Evolutionary conservation across 2,888 invertebrate genomes (phyloP), one percentile per base, ranked within the genome.

Genomic region (Drosophila testacea): DNA sequence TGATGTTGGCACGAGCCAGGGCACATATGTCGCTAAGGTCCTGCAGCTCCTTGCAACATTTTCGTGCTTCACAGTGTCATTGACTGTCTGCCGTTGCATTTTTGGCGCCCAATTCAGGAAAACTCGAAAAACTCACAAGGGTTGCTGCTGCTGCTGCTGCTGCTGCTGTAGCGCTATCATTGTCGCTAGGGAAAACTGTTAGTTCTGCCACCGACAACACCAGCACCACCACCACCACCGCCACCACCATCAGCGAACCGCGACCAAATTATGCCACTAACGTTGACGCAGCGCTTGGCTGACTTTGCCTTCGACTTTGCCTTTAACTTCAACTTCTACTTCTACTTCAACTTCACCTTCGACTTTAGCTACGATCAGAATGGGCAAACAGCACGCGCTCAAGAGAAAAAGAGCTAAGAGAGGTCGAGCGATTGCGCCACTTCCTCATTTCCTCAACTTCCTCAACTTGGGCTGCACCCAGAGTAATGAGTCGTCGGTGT

Each of bases 401-500:
- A 51, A 36, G 46, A 36, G 47, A 47, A 38, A 16, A 30, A 30
- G 38, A n/a, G 16, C 30, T 10, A 32, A 59, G 55, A 42, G 55
- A 16, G 22, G 22, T 41, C 13, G 9, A 11, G 36, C 34, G 46
- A 32, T 32, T 34, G 55, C 60, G 50, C 72, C 63, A 69, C 72
- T 76, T 68, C 69, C 79, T 68, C 67, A 78, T 78, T 84, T 84
- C 78, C 80, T 80, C 69, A 64, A 84, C 82, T 84, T 84, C 77
- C 79, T 75, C 32, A 13, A 39, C 16, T 22, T 22, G 22, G 22
- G 54, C 41, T 65, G 81, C 83, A 76, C 75, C 87, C 84, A 72
- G 69, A 69, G 76, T 83, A 86, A 88, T 83, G 79, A 86, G 88
- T 86, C 69, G 83, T 63, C 85, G 50, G 74, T 75, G 85, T 86